phyloP scores from a whole-genome alignment of 2,888 invertebrate species.

The Cataglyphis albicans region DNA sequence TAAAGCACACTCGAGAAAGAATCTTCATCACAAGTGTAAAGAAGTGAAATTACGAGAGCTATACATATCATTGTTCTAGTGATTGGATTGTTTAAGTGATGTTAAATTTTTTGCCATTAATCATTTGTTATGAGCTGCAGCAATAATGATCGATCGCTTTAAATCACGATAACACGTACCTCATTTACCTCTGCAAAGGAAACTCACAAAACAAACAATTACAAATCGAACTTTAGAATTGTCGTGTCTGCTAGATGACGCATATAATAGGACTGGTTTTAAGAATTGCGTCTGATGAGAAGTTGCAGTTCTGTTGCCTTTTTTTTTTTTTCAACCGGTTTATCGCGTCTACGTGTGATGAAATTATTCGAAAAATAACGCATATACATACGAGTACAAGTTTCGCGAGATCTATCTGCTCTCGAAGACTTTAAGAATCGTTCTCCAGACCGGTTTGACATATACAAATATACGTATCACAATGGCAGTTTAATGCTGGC shows the following conservation, averaged over 20 bases:
- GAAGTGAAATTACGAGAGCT: neutral
- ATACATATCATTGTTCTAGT: conserved; percentile 2
- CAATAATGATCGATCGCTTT: neutral
- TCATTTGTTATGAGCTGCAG: neutral
- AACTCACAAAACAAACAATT: conserved; percentile 33
- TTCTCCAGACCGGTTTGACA: conserved; percentile 51
- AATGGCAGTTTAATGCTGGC: conserved; percentile 49
- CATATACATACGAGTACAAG: neutral
- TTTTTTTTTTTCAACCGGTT: conserved; percentile 41
- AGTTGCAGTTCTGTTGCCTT: conserved; percentile 5
- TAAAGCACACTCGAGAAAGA: neutral
- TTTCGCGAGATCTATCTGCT: conserved; percentile 38
- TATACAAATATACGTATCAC: conserved; percentile 52
- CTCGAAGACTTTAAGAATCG: conserved; percentile 26
- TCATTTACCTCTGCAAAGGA: neutral
- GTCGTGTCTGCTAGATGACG: conserved; percentile 1
- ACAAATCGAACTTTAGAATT: conserved; percentile 38
- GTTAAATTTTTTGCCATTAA: neutral
- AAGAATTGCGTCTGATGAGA: conserved; percentile 50
- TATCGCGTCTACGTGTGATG: conserved; percentile 10
- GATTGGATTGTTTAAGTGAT: neutral
- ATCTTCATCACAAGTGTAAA: neutral
- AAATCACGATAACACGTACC: neutral
- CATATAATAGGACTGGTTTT: conserved; percentile 46
- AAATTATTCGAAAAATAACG: conserved; percentile 48